Evolutionary conservation across 2,888 invertebrate genomes (phyloP).

Genomic region (Pemphredon lugubris): DNA sequence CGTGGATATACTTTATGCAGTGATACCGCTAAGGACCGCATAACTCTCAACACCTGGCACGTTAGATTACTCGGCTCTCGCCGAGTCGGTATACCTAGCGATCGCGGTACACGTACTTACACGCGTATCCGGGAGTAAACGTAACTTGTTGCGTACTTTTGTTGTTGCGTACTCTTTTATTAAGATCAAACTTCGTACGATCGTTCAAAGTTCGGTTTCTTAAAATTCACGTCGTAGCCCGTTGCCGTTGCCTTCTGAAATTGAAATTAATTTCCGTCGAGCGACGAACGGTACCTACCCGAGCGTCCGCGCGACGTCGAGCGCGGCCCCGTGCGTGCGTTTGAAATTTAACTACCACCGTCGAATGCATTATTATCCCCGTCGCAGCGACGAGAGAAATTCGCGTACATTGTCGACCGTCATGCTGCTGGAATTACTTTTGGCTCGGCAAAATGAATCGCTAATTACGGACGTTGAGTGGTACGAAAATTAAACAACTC

Average conservation of each 20-base stretch:
- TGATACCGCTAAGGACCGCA: slow-evolving; percentile 48
- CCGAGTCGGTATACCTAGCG: slow-evolving; percentile 6
- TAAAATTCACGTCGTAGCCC: slow-evolving; percentile 1
- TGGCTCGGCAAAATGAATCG: not conserved
- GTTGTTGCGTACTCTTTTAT: too few species aligned
- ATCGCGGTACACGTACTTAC: not conserved
- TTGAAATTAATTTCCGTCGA: slow-evolving; percentile 11
- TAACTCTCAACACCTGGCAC: slow-evolving; percentile 54
- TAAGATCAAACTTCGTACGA: not conserved
- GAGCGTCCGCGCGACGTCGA: not conserved
- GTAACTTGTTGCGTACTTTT: not conserved
- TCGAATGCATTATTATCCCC: slow-evolving; percentile 14
- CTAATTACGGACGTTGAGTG: not conserved
- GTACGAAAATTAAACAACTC: too few species aligned
- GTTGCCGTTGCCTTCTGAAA: slow-evolving; percentile 6
- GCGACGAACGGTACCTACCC: slow-evolving; percentile 2
- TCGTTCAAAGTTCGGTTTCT: not conserved
- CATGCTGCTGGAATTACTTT: not conserved
- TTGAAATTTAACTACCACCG: slow-evolving; percentile 10
- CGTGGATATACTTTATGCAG: slow-evolving; percentile 42
- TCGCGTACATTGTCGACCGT: not conserved
- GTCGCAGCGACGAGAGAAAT: not conserved
- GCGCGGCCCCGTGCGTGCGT: not conserved
- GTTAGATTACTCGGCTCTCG: slow-evolving; percentile 41
- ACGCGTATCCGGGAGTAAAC: not conserved